Evolutionary conservation across 2,797 vertebrate species (phyloP), one percentile per base, ranked within the genome.

Genomic region (Enteromius argenteus): DNA sequence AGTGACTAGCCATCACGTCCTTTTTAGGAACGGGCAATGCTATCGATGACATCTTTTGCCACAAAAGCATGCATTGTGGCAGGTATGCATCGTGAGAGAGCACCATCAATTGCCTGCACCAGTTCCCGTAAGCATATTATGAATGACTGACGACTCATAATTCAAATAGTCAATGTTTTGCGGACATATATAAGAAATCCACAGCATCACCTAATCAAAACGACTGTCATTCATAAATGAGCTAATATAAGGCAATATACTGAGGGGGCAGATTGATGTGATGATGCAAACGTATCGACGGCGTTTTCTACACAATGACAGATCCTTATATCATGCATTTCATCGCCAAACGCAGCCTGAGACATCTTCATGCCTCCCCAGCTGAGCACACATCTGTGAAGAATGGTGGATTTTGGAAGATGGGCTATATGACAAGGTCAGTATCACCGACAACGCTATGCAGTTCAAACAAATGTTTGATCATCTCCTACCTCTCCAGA

Each of bases 391-490:
- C 87, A 90, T 89, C 90, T 90, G 90, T 88, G 85, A 87, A 83
- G 88, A 92, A 92, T 91, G 93, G 83, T 90, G 86, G 89, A 90
- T 84, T 75, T 91, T 90, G 91, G 85, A 83, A 88, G 91, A 91
- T 90, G 91, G 86, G 85, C 89, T 88, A 87, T 6, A 83, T 88
- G 92, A 92, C 94, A 95, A 95, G 94, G 94, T 95, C 94, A 87
- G 78, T 71, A 80, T 88, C 83, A 67, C 66, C 84, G 66, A 76
- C 75, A 81, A 58, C 76, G 35, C 17, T 74, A 91, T 86, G 60
- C 56, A 79, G 76, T 27, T 66, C 79, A 32, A 64, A 58, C 3
- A 66, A 87, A 79, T 72, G 87, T 73, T 83, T 84, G 83, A 79
- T 53, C 17, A 44, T 69, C 60, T 60, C 67, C 66, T 91, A 86